Percentiles rank a stretch among this genome's conserved stretches.
phyloP scores from a whole-genome alignment of 2,888 invertebrate genomes.

The Heliconius cydno region DNA sequence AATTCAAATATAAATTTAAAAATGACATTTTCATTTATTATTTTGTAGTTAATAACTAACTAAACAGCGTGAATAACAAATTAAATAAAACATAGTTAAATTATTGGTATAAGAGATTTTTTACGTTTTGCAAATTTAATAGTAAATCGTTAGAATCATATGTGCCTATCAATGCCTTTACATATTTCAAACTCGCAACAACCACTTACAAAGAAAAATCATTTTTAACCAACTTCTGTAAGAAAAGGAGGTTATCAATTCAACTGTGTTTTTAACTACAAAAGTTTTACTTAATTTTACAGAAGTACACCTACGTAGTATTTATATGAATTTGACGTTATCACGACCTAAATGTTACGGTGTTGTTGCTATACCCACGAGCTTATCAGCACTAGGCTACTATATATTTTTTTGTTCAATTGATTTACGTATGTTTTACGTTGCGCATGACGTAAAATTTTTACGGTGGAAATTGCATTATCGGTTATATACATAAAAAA shows the following conservation, averaged over 20 bases:
- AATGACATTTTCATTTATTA: too few species aligned
- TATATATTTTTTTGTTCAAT: neutral
- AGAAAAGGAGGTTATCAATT: too few species aligned
- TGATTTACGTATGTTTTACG: constrained; percentile 20
- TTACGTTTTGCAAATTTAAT: neutral
- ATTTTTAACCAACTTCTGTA: too few species aligned
- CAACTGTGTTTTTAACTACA: neutral
- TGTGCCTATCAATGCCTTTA: neutral
- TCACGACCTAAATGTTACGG: constrained; percentile 4
- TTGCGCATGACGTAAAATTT: constrained; percentile 7
- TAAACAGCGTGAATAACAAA: too few species aligned
- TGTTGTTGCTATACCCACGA: constrained; percentile 18
- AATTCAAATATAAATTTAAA: neutral
- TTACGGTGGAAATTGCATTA: constrained; percentile 29
- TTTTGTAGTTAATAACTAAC: too few species aligned
- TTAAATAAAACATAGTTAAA: neutral
- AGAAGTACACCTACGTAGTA: neutral
- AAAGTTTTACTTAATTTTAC: neutral
- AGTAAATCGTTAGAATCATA: neutral
- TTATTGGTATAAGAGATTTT: neutral
- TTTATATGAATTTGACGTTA: neutral
- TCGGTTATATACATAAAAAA: constrained; percentile 32
- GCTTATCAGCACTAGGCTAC: neutral
- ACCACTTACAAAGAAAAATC: too few species aligned
- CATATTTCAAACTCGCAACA: neutral